Evolutionary conservation across 2,797 vertebrate species (phyloP), one percentile per base, ranked within the genome.

Genomic region (Paramormyrops hopkinsi): DNA sequence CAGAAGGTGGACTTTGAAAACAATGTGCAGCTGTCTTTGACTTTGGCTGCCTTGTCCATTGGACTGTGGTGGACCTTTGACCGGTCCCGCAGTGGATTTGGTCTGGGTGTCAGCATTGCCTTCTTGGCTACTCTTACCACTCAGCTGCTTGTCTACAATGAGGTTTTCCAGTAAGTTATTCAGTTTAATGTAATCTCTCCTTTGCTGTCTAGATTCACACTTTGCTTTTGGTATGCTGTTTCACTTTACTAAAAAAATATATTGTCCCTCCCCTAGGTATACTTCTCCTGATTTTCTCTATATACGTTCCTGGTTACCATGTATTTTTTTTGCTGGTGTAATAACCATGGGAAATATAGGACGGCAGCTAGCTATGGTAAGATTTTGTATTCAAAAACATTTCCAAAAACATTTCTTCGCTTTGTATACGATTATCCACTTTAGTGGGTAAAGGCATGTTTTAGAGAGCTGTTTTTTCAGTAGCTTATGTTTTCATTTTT

Each of bases 1-100:
- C 96, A 99, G 98, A 99, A 99, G 93, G 97, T 99, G 93, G 98
- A 99, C 94, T 99, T 99, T 95, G 98, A 96, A 91, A 99, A 99
- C 95, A 99, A 98, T 62, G 96, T 97, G 73, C 98, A 99, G 94
- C 93, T 99, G 90, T 99, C 98, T 41, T 96, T 99, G 89, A 99
- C 98, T 0, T 93, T 99, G 94, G 98, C 98, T 2, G 98, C 98
- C 0, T 95, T 99, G 48, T 99, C 98, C 53, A 96, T 99, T 33
- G 98, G 98, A 2, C 93, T 99, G 50, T 99, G 98, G 98, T 99
- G 98, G 98, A 98, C 97, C 0, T 99, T 99, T 73, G 98, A 99
- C 91, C 96, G 98, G 69, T 99, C 98, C 33, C 97, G 97, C 91
- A 97, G 96, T 86, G 98, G 98, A 29, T 97, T 99, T 88, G 97